Evolutionary conservation across 2,113 vertebrate genomes (phyloP), one percentile per base, ranked within the genome.

Genomic region (Apodemus sylvaticus): DNA sequence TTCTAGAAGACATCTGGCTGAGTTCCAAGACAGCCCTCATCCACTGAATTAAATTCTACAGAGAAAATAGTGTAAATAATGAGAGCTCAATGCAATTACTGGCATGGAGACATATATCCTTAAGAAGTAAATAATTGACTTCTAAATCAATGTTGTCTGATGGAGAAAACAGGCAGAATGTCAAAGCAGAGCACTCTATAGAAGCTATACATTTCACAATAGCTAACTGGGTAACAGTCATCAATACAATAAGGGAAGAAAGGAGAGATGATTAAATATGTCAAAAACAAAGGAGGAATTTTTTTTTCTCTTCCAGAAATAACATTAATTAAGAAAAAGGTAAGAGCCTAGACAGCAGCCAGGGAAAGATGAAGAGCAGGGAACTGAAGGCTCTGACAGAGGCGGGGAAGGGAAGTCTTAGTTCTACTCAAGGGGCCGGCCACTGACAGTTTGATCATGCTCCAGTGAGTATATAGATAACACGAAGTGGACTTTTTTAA

Each of bases 11-110:
- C 85, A 74, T 70, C 8, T 95, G 96, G 93, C 92, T 96, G 51
- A 58, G 26, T 90, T 96, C 96, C 97, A 94, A 93, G 74, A 93
- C n/a, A 90, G 39, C 74, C 8, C 1, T 77, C 68, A 51, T 96
- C 79, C 42, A 77, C 60, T 93, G 87, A 96, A 95, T 96, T 89
- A 91, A 79, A 70, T 85, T 94, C 79, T 66, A 82, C 86, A 89
- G 4, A 90, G 94, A 29, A 90, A 92, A 86, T 1, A 92, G 53
- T 71, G 73, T 89, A 91, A 97, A 97, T 19, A 97, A 39, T 90
- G 64, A 97, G 42, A 7, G 20, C 68, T 91, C 95, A 92, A 97
- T 95, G 92, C 70, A 96, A 94, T 97, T 94, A 97, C 87, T 88
- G 45, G 60, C 91, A 85, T 55, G 39, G 48, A 93, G 31, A 22